Evolutionary conservation across 2,113 vertebrate species (phyloP).

Genomic region (Rhipidura dahli): DNA sequence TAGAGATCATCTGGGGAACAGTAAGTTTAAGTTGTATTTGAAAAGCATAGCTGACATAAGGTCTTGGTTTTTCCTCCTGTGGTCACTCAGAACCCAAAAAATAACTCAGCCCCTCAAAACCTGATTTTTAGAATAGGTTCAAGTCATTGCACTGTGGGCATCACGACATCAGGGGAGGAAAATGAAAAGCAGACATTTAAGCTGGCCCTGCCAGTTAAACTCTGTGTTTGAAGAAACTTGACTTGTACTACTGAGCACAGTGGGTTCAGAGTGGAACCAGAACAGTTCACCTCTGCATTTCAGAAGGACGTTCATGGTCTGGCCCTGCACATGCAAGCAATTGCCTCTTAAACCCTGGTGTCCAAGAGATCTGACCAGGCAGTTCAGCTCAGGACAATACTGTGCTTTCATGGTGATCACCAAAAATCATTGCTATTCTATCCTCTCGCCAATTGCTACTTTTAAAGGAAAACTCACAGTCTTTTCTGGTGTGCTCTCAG

Average conservation of each 20-base stretch:
- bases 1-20: neutral
- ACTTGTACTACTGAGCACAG: neutral
- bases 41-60: neutral
- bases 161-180: neutral
- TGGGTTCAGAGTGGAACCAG: too few species aligned
- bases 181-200: neutral
- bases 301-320: neutral
- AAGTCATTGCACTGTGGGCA: neutral
- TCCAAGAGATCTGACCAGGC: neutral
- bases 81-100: neutral
- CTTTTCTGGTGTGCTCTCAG: conserved; percentile 53
- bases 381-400: neutral
- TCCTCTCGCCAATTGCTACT: neutral
- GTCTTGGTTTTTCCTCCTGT: neutral
- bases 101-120: neutral
- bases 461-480: conserved; percentile 23
- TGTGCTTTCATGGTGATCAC: conserved; percentile 13
- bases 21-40: neutral
- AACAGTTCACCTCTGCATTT: neutral
- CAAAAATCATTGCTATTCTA: conserved; percentile 27
- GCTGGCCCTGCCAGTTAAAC: neutral
- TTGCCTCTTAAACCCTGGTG: neutral
- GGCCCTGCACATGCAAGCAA: neutral
- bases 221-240: neutral
- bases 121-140: neutral